Conservation (phyloP, 1,140 invertebrate species). For the Leptinotarsa lineolata region DNA sequence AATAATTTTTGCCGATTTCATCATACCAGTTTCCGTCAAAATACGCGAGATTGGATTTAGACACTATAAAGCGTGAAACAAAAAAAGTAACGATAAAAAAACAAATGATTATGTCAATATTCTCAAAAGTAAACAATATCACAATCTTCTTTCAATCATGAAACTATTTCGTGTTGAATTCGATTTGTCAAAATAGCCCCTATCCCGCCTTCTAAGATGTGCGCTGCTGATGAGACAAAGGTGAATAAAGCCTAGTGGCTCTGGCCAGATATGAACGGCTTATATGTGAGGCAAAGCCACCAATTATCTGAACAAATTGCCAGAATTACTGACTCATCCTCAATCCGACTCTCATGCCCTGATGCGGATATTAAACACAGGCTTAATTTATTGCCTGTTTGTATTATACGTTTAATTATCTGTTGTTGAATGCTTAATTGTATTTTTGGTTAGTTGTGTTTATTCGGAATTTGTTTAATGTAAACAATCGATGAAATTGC, state of each 20-base stretch:
- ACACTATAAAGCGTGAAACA: too few relatives aligned
- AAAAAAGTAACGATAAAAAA: too few relatives aligned
- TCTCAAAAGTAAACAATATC: too few relatives aligned
- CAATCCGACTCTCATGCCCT: slow-evolving; percentile 17
- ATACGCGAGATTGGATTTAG: too few relatives aligned
- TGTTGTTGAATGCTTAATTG: background rate
- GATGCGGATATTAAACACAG: background rate
- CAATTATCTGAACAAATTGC: slow-evolving; percentile 30
- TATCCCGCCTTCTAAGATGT: background rate
- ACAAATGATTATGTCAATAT: too few relatives aligned
- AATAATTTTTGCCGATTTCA: too few relatives aligned
- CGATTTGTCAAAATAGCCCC: too few relatives aligned
- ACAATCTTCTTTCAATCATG: too few relatives aligned
- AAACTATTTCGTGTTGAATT: too few relatives aligned
- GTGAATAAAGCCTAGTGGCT: slow-evolving; percentile 21
- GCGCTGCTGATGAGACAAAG: slow-evolving; percentile 11
- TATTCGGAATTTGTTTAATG: slow-evolving; percentile 19
- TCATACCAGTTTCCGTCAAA: too few relatives aligned
- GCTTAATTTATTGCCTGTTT: slow-evolving; percentile 14
- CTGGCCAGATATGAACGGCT: slow-evolving; percentile 27
- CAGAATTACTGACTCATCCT: slow-evolving; percentile 29
- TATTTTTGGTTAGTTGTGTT: slow-evolving; percentile 10
- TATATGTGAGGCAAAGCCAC: slow-evolving; percentile 24
- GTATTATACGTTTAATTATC: slow-evolving; percentile 18
- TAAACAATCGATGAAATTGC: background rate